Percentiles rank a stretch among this genome's conserved stretches.
Conservation (phyloP, 2,113 vertebrate species). For the Camelus bactrianus region DNA sequence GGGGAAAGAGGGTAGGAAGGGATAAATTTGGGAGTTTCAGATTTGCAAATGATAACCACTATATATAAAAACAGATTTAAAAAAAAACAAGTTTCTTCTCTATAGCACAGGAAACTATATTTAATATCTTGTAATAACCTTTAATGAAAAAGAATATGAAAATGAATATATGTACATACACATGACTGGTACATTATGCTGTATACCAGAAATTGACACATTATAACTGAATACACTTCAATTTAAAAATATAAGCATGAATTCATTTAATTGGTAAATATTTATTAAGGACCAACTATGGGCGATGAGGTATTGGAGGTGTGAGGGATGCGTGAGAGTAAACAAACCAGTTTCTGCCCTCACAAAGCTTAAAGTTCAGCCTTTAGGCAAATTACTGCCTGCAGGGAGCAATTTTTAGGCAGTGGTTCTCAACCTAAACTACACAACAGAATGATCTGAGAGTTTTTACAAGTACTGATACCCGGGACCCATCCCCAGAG, state of each 20-base stretch:
- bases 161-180: no score
- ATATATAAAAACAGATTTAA: no score
- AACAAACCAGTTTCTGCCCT: neutral
- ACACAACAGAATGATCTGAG: neutral
- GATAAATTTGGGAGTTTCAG: no score
- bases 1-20: no score
- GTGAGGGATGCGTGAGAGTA: neutral
- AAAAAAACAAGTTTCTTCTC: no score
- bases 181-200: no score
- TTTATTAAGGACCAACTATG: neutral
- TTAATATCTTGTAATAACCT: no score
- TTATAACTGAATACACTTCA: no score
- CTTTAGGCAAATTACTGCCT: neutral
- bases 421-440: neutral
- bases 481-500: neutral
- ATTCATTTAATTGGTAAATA: neutral
- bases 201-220: no score
- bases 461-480: neutral
- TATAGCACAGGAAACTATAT: no score
- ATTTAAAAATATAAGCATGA: neutral
- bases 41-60: no score
- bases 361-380: neutral
- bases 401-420: neutral
- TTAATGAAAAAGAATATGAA: no score
- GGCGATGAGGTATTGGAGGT: neutral